Evolutionary conservation across 2,797 vertebrate species (phyloP), one percentile per base, ranked within the genome.

Genomic region (Hydrocynus forskahlii): DNA sequence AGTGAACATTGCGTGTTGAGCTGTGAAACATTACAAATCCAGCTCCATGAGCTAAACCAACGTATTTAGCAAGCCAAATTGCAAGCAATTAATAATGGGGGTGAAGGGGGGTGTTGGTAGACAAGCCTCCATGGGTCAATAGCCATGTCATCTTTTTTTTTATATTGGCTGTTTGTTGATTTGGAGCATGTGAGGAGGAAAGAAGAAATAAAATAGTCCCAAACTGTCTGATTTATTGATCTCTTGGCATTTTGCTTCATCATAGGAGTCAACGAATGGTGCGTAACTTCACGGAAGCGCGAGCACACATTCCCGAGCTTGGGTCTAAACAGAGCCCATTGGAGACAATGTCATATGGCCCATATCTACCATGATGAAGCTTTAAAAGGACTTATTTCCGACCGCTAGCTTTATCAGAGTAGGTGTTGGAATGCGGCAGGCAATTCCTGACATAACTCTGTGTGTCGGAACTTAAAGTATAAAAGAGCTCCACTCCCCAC

Each of bases 301-400:
- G 88, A 88, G 84, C 88, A 55, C 9, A 21, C 19, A 43, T 75
- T 52, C 67, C 35, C 52, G 55, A 81, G 63, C 43, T 68, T 82
- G 63, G 78, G 83, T 89, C 87, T 87, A 78, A 77, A 88, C 89
- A 89, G 78, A 85, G 81, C 78, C 81, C 69, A 79, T 80, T 81
- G 86, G 86, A 79, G 66, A 68, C 88, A 50, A 87, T 90, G 90
- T 88, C 90, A 83, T 88, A 90, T 87, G 87, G 50, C 69, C 67
- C 86, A 87, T 91, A 89, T 92, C 90, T 87, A 60, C 80, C 52
- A 88, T 85, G 85, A 85, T 57, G 75, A 74, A 52, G 77, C 94
- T 95, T 93, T 92, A 94, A 93, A 94, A 90, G 93, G 93, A 93
- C 85, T 83, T 38, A 85, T 91, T 94, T 94, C 93, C 89, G 90